Base-by-base conservation (phyloP, 2,797 vertebrate species). In the Ctenosaura bakeri region DNA sequence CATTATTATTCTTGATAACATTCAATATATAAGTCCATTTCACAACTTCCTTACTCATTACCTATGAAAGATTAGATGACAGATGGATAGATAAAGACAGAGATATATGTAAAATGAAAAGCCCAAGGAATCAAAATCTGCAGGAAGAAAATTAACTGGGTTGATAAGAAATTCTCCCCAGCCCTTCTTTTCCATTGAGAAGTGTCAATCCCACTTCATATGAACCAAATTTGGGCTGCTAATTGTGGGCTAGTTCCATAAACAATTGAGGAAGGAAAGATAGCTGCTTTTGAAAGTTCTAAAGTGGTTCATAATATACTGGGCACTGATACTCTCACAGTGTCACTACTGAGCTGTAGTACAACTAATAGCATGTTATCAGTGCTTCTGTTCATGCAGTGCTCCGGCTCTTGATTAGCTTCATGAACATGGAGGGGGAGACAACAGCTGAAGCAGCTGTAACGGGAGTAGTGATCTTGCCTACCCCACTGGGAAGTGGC, bases 1-100 rank as follows among this genome's bases (percentile, higher is more conserved):
- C 81, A 88, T 86, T 87, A 7, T 86, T 91, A 59, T 66, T 91
- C 2, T 4, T 9, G 22, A 83, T 35, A 71, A 0, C 22, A 91
- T 86, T 90, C 35, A 8, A n/a, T 87, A 5, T 85, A 73, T 88
- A 46, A 9, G 0, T 7, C 35, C 38, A 14, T 0, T 90, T 78
- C 38, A 56, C n/a, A 54, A 38, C 0, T 66, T 86, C 73, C 10
- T 14, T 2, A 62, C 32, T 73, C 7, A 50, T 81, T 35, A 46
- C 16, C 4, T 74, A 46, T 80, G 83, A 71, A 50, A 59, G 46
- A 24, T 24, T 4, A 59, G 32, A 22, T 20, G 62, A 77, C 73
- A 24, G 4, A 46, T 46, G 38, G 13, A 6, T 0, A 3, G n/a
- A 89, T 18, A 85, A 1, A 16, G 71, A 90, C 14, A 35, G 3